Evolutionary conservation across 2,113 vertebrate genomes (phyloP).

Genomic region (Lanius collurio): DNA sequence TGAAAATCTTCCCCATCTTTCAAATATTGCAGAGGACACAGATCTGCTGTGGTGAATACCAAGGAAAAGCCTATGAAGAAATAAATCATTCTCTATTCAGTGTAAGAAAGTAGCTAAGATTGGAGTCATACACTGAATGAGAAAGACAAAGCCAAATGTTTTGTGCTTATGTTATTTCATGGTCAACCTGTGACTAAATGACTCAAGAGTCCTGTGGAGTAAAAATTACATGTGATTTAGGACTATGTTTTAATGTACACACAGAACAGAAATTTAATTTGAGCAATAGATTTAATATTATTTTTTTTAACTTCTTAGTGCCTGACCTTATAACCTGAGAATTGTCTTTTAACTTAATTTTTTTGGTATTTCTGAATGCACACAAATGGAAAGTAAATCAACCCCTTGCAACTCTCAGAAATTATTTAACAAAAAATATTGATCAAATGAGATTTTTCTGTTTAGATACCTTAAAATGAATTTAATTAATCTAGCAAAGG

Average conservation of each 20-base stretch:
- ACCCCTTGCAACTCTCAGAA: background rate
- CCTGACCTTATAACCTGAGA: background rate
- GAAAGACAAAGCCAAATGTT: background rate
- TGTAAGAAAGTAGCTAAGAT: background rate
- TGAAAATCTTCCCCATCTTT: conserved; percentile 10
- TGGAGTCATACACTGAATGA: background rate
- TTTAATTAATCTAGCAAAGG: background rate
- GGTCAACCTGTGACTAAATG: background rate
- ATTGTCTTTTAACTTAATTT: background rate
- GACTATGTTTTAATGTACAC: background rate
- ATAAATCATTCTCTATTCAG: background rate
- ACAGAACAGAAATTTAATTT: background rate
- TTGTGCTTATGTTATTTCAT: background rate
- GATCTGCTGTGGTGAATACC: background rate
- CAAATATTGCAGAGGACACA: background rate
- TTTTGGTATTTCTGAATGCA: background rate
- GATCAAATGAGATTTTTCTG: background rate
- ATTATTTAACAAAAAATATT: background rate
- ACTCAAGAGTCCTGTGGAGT: background rate
- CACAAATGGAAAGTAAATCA: background rate
- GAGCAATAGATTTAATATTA: background rate
- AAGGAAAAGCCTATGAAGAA: background rate
- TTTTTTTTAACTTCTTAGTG: background rate
- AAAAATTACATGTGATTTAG: background rate
- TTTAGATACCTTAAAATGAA: background rate